Evolutionary conservation across 2,113 vertebrate species (phyloP), one percentile per base, ranked within the genome.

Genomic region (Lepisosteus oculatus): DNA sequence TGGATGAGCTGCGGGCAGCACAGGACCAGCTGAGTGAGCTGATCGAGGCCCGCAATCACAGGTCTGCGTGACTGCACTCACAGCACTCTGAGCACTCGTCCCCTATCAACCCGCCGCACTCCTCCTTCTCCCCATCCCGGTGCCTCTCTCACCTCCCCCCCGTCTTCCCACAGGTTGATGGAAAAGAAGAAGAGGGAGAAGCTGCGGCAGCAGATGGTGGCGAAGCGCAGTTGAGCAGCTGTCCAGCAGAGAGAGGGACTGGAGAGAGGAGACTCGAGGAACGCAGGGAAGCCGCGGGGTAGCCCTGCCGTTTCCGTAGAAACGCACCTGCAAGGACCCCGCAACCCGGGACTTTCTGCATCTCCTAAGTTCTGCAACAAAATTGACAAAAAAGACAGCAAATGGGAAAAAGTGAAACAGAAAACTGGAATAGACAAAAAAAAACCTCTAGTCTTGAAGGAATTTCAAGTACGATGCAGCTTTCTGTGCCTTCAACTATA

Each of bases 111-210:
- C 9, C 57, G 14, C 57, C 14, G 3, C 57, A n/a, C 12, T 3
- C n/a, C 14, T 59, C 11, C 41, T 15, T 44, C 2, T 54, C 61
- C 57, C 15, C 12, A 43, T 78, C 7, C 4, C 17, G 70, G 51
- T 13, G 51, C 2, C n/a, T 2, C 2, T 69, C 4, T 7, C 77
- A 7, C n/a, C 7, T 57, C n/a, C 43, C 55, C 41, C 8, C 43
- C 0, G 6, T 62, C 43, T 42, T 44, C 43, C 56, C 65, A 3
- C 80, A 95, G 94, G 79, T 69, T 95, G 80, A 88, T 92, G 78
- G 93, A 95, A 86, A 94, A 94, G 85, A 95, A 94, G 85, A 91
- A 89, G 80, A 84, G 93, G 73, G 92, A 94, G 77, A 89, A 90
- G 75, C 57, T 88, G 72, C 84, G 88, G 77, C 87, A 88, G 80